Percentiles rank a stretch among this genome's conserved stretches.
Conservation (phyloP, 2,113 vertebrate genomes). For the Protomyctophum bolini region DNA sequence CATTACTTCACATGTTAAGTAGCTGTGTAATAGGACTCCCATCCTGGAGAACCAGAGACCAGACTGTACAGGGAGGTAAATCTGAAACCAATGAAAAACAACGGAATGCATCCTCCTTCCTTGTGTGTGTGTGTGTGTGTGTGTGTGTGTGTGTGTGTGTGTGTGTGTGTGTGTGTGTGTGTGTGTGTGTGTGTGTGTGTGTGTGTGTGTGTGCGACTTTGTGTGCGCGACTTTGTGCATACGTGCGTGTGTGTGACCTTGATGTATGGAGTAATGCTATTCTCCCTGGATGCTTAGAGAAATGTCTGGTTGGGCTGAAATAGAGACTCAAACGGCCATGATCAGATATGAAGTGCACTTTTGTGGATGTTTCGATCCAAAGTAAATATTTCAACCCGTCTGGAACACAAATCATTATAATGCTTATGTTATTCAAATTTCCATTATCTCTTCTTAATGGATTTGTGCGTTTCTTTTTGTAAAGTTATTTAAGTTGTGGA, state of each 20-base stretch:
- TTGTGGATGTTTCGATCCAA: too few relatives aligned
- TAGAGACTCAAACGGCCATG: too few relatives aligned
- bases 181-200: not conserved
- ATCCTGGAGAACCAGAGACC: slow-evolving; percentile 41
- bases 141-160: slow-evolving; percentile 2
- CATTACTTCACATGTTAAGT: not conserved
- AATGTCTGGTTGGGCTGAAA: too few relatives aligned
- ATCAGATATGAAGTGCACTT: too few relatives aligned
- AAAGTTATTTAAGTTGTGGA: too few relatives aligned
- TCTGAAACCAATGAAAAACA: slow-evolving; percentile 49
- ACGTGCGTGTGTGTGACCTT: not conserved
- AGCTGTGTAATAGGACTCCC: slow-evolving; percentile 30
- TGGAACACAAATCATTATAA: too few relatives aligned
- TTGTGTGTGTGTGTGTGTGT: not conserved
- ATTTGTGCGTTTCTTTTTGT: too few relatives aligned
- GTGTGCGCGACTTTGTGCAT: not conserved
- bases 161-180: not conserved
- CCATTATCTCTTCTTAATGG: too few relatives aligned
- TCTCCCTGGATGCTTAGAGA: too few relatives aligned
- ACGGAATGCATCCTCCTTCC: slow-evolving; percentile 40
- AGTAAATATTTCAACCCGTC: too few relatives aligned
- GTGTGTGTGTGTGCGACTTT: not conserved
- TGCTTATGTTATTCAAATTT: too few relatives aligned
- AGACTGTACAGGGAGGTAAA: slow-evolving; percentile 23
- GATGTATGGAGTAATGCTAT: not conserved